Evolutionary conservation across 1,140 invertebrate species (phyloP), one percentile per base, ranked within the genome.

Genomic region (Cotesia vestalis): DNA sequence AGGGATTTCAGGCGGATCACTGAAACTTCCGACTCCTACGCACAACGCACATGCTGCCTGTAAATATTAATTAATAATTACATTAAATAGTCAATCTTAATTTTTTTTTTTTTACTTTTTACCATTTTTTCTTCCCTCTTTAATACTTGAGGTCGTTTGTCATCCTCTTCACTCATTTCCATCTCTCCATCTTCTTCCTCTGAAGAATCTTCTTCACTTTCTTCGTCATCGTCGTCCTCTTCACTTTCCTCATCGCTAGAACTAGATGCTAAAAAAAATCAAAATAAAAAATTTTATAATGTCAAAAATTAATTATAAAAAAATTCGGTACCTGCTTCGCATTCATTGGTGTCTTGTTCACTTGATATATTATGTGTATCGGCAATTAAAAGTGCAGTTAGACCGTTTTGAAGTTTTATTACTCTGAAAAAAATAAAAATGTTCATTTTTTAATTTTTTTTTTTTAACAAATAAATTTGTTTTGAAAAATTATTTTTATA

Each of bases 1-100:
- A 73, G 93, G 95, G 63, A 97, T 90, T 53, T 94, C 88, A 55
- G 84, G 78, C 0, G 95, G 95, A 82, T 92, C 90, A 78, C 91
- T 92, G 81, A 91, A 92, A 82, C 90, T 91, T 17, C 93, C 92
- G 38, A 93, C 92, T 52, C 91, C 89, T 11, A 94, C 89, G 69
- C 89, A 89, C 3, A 95, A 80, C 5, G 90, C 91, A 79, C 92
- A 92, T 1, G 93, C 93, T 52, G 93, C 92, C 88, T 92, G 76
- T 74, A 80, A 76, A 59, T 8, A 4, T 38, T 1, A 6, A 68
- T 71, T 61, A 20, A 4, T 27, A 60, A 17, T 20, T 35, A 66
- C 63, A 11, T 8, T 63, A 20, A 20, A 46, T 64, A 68, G 38
- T 20, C 1, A 64, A 61, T 17, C 17, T 17, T 17, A 17, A 17